A percentile compares a stretch with the other conserved stretches of the same genome.
These are phyloP conservation scores for Aspidoscelis tigris DNA, from an alignment of 2,113 vertebrate species.

Conservation along the genomic window DNA sequence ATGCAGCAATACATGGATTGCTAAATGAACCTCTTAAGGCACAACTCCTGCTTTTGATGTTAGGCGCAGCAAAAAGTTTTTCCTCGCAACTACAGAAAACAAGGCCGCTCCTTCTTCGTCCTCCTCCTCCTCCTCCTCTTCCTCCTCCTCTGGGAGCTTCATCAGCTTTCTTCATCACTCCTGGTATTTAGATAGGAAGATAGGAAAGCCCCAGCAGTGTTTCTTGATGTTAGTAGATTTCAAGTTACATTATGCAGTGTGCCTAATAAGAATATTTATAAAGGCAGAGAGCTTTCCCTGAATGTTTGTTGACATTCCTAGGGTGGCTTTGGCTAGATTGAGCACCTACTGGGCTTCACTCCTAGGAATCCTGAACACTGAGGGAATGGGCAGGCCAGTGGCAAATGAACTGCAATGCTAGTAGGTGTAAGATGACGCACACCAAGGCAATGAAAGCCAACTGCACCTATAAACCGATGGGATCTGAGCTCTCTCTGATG, in stretches of 20 bases:
- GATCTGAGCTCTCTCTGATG: too few relatives aligned
- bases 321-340: neutral
- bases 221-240: neutral
- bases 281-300: neutral
- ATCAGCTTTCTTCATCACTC: neutral
- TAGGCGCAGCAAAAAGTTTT: constrained; percentile 56
- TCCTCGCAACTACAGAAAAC: neutral
- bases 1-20: constrained; percentile 69
- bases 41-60: constrained; percentile 52
- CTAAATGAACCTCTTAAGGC: constrained; percentile 60
- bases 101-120: constrained; percentile 1
- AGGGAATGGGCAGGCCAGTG: neutral
- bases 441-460: too few relatives aligned
- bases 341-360: neutral
- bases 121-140: neutral
- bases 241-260: neutral
- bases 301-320: neutral
- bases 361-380: too few relatives aligned
- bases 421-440: too few relatives aligned
- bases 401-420: too few relatives aligned
- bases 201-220: neutral
- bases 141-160: neutral
- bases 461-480: too few relatives aligned
- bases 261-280: neutral
- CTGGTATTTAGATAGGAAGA: neutral